Evolutionary conservation across 1,140 invertebrate species (phyloP).

Genomic region (Grapholita molesta): DNA sequence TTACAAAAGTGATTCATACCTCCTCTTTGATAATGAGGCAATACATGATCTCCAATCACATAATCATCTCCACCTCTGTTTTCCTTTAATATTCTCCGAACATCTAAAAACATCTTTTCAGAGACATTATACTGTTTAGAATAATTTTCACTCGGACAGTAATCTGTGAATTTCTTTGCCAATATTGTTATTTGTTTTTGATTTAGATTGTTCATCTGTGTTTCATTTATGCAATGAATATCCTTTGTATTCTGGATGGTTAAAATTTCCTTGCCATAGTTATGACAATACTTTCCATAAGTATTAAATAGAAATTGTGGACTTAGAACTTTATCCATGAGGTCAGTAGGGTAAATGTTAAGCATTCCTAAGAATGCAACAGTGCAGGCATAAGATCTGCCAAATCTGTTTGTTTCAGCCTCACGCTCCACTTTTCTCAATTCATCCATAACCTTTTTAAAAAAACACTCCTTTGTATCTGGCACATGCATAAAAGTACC

Average conservation of each 20-base stretch:
- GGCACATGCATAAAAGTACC: conserved; percentile 77
- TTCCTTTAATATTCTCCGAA: conserved; percentile 52
- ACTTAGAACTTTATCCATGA: conserved; percentile 73
- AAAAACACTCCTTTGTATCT: conserved; percentile 68
- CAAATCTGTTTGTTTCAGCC: conserved; percentile 70
- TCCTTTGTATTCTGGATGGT: conserved; percentile 76
- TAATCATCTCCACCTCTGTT: conserved; percentile 56
- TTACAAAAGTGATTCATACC: conserved; percentile 52
- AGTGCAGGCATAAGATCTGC: conserved; percentile 64
- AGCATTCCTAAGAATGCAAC: conserved; percentile 72
- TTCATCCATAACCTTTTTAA: conserved; percentile 72
- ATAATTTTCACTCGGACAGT: conserved; percentile 69
- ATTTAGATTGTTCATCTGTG: conserved; percentile 69
- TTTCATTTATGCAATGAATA: conserved; percentile 79
- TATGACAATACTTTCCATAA: conserved; percentile 61
- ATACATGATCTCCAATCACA: conserved; percentile 71
- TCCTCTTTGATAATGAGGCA: conserved; percentile 79
- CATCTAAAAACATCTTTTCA: conserved; percentile 73
- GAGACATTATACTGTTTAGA: conserved; percentile 62
- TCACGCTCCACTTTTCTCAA: conserved; percentile 64
- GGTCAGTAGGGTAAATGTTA: conserved; percentile 75
- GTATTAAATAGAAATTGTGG: conserved; percentile 59
- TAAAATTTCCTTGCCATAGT: conserved; percentile 76
- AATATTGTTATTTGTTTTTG: conserved; percentile 54
- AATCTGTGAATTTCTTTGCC: conserved; percentile 75